Conservation (phyloP, 2,888 invertebrate genomes). For the Euclidia mi region DNA sequence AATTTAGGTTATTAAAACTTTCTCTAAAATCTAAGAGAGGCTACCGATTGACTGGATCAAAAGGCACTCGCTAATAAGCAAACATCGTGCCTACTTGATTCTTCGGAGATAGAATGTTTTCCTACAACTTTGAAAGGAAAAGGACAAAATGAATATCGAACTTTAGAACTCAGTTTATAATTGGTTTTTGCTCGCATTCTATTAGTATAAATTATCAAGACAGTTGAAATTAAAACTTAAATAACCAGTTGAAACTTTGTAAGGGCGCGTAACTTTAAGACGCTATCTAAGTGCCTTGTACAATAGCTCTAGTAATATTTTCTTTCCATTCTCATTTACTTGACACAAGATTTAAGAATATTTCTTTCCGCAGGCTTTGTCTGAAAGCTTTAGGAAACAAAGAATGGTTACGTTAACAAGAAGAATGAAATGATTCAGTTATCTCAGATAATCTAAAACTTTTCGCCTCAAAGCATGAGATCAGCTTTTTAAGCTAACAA, state of each 20-base stretch:
- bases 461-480: no score
- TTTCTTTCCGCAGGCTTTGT: no score
- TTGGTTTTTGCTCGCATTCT: constrained; percentile 39
- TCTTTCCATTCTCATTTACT: constrained; percentile 32
- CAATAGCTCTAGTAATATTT: constrained; percentile 37
- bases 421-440: no score
- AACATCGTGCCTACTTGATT: constrained; percentile 9
- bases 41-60: constrained; percentile 2
- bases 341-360: constrained; percentile 9
- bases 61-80: background rate
- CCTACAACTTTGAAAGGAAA: constrained; percentile 18
- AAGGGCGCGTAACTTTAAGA: constrained; percentile 20
- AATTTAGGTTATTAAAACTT: no score
- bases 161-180: constrained; percentile 23
- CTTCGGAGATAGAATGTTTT: constrained; percentile 16
- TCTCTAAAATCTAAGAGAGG: background rate
- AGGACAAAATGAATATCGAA: constrained; percentile 22
- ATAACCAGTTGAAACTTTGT: constrained; percentile 40
- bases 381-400: no score
- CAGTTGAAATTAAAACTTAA: constrained; percentile 48
- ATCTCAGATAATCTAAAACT: no score
- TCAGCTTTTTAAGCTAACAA: no score
- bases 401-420: no score
- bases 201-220: constrained; percentile 44
- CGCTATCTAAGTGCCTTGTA: constrained; percentile 34